Base-by-base conservation (phyloP, 2,113 vertebrate species). In the Eira barbara region DNA sequence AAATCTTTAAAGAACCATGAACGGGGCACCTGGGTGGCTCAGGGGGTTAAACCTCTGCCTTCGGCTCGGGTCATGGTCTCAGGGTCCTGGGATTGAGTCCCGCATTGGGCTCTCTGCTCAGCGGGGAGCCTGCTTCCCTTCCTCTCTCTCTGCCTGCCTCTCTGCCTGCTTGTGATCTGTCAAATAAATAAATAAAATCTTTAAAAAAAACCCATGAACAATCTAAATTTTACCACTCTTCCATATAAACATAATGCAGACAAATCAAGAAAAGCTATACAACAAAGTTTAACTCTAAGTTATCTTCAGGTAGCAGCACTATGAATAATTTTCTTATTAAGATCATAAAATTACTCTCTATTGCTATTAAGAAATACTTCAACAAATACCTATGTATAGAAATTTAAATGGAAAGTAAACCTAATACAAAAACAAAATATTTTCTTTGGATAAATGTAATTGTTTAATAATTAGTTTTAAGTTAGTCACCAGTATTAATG, bases 361-460 rank as follows among this genome's bases (percentile, higher is more conserved):
- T n/a, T 78, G 92, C 42, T 69, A 45, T 67, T 67, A 69, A 78
- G 61, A 90, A 90, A 17, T 39, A 93, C 49, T 83, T 84, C 15
- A 76, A 82, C 15, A n/a, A 90, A 39, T 74, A 78, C 84, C 25
- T 61, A 25, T 13, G 9, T 61, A 2, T 74, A 87, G 7, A 95
- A 82, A 87, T 90, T 25, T 86, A 13, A 85, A 65, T 12, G 92
- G 10, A 93, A 84, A 85, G 73, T 83, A 82, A 96, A 89, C 39
- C 13, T 63, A 93, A 82, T 39, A 84, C 18, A 76, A 92, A 96
- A 86, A 73, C 7, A 21, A 86, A 78, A 3, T 45, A 88, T 73
- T 59, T 93, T 18, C 45, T 84, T n/a, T 76, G 29, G 57, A 63
- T 74, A 89, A 61, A 87, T 74, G 13, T 59, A 49, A 86, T 15